Conservation (phyloP, 2,888 invertebrate genomes). For the Tiliacea aurago region DNA sequence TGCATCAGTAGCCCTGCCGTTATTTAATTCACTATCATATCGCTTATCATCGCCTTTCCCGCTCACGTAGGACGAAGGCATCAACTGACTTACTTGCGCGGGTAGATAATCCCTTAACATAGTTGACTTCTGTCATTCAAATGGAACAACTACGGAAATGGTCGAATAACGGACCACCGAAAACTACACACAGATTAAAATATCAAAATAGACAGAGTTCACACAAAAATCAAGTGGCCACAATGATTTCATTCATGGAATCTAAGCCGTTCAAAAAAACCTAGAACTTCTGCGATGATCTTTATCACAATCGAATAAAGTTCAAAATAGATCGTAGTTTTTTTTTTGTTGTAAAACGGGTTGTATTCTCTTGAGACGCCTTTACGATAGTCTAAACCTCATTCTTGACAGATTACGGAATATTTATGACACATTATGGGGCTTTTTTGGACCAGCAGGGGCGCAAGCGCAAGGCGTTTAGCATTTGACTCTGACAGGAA, state of each 20-base stretch:
- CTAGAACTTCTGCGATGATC: background rate
- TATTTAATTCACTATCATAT: background rate
- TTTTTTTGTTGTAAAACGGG: constrained; percentile 31
- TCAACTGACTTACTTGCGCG: constrained; percentile 25
- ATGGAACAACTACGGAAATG: constrained; percentile 31
- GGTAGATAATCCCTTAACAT: constrained; percentile 42
- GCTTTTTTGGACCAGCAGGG: constrained; percentile 75
- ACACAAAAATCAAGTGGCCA: constrained; percentile 63
- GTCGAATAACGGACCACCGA: constrained; percentile 26
- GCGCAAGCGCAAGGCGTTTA: constrained; percentile 64
- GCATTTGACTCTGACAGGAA: constrained; percentile 72
- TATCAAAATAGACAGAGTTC: constrained; percentile 61
- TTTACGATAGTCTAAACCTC: constrained; percentile 75
- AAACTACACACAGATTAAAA: constrained; percentile 58
- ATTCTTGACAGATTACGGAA: constrained; percentile 82
- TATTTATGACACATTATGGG: constrained; percentile 83
- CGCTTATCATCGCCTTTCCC: background rate
- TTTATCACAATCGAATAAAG: constrained; percentile 19
- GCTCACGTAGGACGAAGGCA: background rate
- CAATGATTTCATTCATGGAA: constrained; percentile 59
- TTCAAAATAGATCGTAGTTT: constrained; percentile 42
- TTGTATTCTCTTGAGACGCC: constrained; percentile 71
- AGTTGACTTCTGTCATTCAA: constrained; percentile 54
- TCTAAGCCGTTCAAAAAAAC: constrained; percentile 21
- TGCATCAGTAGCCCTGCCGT: too few relatives aligned